phyloP scores from a whole-genome alignment of 2,888 invertebrate species.

The Folsomia manolachei region DNA sequence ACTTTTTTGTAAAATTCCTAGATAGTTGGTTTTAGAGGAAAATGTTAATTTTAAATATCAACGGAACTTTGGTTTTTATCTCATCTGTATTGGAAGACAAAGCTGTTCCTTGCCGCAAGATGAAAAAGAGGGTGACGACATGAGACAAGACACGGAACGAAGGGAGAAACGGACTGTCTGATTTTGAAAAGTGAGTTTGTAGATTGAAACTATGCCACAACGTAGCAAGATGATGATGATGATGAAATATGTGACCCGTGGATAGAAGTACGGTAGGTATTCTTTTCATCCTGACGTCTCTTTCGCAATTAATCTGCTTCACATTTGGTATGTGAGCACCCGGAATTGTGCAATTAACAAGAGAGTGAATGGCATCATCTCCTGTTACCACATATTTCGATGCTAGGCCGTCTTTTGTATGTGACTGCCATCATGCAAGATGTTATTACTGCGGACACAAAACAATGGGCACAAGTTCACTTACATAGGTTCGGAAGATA shows the following conservation, averaged over 20 bases:
- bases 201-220: slow-evolving; percentile 4
- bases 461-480: too few species aligned
- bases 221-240: slow-evolving; percentile 36
- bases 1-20: not conserved
- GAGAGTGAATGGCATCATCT: slow-evolving; percentile 35
- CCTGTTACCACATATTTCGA: slow-evolving; percentile 1
- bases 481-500: too few species aligned
- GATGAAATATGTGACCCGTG: slow-evolving; percentile 41
- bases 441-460: too few species aligned
- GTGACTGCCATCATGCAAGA: too few species aligned
- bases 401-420: not conserved
- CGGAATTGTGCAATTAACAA: slow-evolving; percentile 46
- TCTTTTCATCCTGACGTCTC: slow-evolving; percentile 31
- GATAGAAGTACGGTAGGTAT: slow-evolving; percentile 34
- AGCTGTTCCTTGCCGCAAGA: not conserved
- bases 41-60: too few species aligned
- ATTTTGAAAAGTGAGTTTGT: not conserved
- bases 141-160: not conserved
- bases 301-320: slow-evolving; percentile 45
- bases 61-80: too few species aligned
- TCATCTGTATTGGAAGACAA: not conserved
- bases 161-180: not conserved
- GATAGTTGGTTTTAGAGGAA: not conserved
- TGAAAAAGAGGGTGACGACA: not conserved
- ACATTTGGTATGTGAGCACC: slow-evolving; percentile 43